Percentiles rank a stretch among this genome's conserved stretches.
phyloP scores from a whole-genome alignment of 2,797 vertebrate species.

The Fratercula arctica region DNA sequence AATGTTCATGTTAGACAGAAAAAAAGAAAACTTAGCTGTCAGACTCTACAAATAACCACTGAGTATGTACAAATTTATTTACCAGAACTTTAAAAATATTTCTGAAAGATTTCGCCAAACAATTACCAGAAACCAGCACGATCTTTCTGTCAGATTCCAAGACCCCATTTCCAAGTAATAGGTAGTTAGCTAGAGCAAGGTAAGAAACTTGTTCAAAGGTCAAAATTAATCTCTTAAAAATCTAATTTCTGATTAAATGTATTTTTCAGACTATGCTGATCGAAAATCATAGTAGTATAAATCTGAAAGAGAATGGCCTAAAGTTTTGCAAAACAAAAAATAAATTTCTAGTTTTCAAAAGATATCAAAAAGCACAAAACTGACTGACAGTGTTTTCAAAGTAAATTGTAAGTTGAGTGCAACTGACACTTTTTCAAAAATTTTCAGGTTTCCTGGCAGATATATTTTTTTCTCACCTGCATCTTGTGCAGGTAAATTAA shows the following conservation, averaged over 20 bases:
- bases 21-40: background rate
- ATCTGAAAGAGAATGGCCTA: background rate
- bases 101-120: background rate
- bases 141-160: background rate
- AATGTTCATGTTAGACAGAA: background rate
- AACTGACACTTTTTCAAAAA: background rate
- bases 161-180: fast-evolving
- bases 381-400: background rate
- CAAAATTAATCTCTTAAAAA: background rate
- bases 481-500: background rate
- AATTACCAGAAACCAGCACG: background rate
- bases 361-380: background rate
- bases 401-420: background rate
- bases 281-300: background rate
- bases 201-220: background rate
- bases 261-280: background rate
- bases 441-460: background rate
- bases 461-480: background rate
- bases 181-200: background rate
- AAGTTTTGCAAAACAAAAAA: background rate
- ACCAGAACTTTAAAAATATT: background rate
- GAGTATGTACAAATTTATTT: background rate
- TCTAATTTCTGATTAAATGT: background rate
- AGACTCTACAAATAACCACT: background rate
- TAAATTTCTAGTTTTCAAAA: background rate